A percentile compares a stretch with the other conserved stretches of the same genome.
Conservation (phyloP, 2,888 invertebrate genomes). For the Pyrrhopygopsis socrates region DNA sequence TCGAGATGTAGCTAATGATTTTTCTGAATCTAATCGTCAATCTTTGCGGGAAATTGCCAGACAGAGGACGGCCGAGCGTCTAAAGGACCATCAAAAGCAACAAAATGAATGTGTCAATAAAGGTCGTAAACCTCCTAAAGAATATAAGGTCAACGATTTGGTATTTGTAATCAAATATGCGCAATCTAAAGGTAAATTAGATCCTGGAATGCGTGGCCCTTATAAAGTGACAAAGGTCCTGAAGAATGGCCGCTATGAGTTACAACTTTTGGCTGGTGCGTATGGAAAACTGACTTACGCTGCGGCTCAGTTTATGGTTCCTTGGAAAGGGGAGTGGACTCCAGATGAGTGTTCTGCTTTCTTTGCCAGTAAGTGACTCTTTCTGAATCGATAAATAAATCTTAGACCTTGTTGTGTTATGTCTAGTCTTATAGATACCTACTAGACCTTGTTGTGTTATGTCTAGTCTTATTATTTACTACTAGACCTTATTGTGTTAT, state of each 20-base stretch:
- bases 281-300: conserved; percentile 31
- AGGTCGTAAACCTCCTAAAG: too few species aligned
- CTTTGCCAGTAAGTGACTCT: too few species aligned
- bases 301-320: conserved; percentile 13
- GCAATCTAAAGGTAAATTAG: conserved; percentile 22
- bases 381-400: too few species aligned
- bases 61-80: too few species aligned
- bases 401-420: too few species aligned
- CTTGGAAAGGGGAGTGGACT: conserved; percentile 20
- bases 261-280: conserved; percentile 4
- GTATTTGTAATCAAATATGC: conserved; percentile 13
- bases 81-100: too few species aligned
- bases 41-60: not conserved
- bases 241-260: conserved; percentile 27
- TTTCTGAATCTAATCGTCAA: not conserved
- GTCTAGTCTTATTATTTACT: conserved; percentile 22
- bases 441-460: conserved; percentile 22
- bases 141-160: not conserved
- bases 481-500: not conserved
- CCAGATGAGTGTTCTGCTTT: not conserved
- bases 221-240: conserved; percentile 6
- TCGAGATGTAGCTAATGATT: not conserved
- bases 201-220: conserved; percentile 37
- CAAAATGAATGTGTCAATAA: too few species aligned
- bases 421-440: too few species aligned